Evolutionary conservation across 2,113 vertebrate species (phyloP), one percentile per base, ranked within the genome.

Genomic region (Cercopithecus mona): DNA sequence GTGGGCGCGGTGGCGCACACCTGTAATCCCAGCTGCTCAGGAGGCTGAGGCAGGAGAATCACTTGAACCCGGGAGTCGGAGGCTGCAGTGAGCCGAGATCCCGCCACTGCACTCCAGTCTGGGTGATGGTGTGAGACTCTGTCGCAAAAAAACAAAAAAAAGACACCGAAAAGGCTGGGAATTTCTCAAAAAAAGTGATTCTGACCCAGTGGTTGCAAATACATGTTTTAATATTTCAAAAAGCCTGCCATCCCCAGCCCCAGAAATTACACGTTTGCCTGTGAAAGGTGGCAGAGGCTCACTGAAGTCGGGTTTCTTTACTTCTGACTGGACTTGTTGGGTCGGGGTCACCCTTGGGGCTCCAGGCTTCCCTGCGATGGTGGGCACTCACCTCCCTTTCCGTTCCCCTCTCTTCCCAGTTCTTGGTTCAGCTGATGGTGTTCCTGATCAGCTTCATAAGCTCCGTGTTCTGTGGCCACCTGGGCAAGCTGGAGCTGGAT

Each of bases 391-490:
- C 3, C 11, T 32, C 12, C 17, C 35, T 73, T 23, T 16, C 22
- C 40, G 0, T 14, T 23, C 76, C 78, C 68, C 57, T 96, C 90
- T 96, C 87, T 43, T 95, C 83, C 43, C 45, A 99, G 99, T 99
- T 99, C 96, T 76, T 99, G 5, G 99, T 99, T 40, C 99, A 99
- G 96, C 92, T 99, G 98, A 98, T 99, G 98, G 98, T 98, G 91
- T 99, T 99, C 95, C 98, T 99, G 90, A 99, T 99, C 97, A 99
- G 99, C 0, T 99, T 99, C 96, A 98, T 99, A 94, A 99, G 99
- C 96, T 99, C 99, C 3, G 99, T 99, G 98, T 99, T 99, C 98
- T 99, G 99, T 13, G 99, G 99, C 55, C 99, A 99, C 96, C 98
- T 99, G 98, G 99, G 99, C 82, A 99, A 99, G 92, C 95, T 99